These are phyloP conservation scores for Cephalopterus ornatus DNA, from an alignment of 2,113 vertebrate species.

Conservation along the genomic window DNA sequence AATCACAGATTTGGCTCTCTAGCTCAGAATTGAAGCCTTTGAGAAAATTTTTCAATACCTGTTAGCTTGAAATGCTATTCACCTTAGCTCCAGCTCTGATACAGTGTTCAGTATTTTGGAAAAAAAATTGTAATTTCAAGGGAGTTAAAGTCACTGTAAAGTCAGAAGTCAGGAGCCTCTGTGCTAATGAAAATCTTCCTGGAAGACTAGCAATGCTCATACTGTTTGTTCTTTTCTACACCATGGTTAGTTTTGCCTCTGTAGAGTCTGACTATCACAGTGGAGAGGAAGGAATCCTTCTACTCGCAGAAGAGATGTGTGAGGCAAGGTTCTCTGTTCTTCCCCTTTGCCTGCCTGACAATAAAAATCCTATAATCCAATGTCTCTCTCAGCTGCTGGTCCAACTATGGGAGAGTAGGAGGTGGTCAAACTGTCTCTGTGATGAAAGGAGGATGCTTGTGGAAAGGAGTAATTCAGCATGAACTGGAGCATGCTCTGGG, in stretches of 20 bases:
- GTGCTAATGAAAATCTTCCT: not conserved
- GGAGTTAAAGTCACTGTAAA: not conserved
- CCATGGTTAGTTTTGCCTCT: not conserved
- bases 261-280: not conserved
- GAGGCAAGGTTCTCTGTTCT: not conserved
- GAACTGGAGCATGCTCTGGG: slow-evolving; percentile 84
- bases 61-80: not conserved
- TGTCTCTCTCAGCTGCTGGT: slow-evolving; percentile 78
- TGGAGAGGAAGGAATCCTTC: not conserved
- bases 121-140: not conserved
- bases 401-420: slow-evolving; percentile 79
- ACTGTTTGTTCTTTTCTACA: not conserved
- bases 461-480: slow-evolving; percentile 82
- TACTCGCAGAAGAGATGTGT: not conserved
- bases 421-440: slow-evolving; percentile 80
- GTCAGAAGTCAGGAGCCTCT: not conserved
- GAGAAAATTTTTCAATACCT: not conserved
- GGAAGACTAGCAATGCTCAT: not conserved
- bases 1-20: not conserved
- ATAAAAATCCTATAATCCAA: not conserved
- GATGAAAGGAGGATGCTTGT: slow-evolving; percentile 80
- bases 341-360: not conserved
- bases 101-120: not conserved
- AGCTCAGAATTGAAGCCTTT: not conserved
- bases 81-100: not conserved